Evolutionary conservation across 2,797 vertebrate species (phyloP), one percentile per base, ranked within the genome.

Genomic region (Enteromius trimaculatus): DNA sequence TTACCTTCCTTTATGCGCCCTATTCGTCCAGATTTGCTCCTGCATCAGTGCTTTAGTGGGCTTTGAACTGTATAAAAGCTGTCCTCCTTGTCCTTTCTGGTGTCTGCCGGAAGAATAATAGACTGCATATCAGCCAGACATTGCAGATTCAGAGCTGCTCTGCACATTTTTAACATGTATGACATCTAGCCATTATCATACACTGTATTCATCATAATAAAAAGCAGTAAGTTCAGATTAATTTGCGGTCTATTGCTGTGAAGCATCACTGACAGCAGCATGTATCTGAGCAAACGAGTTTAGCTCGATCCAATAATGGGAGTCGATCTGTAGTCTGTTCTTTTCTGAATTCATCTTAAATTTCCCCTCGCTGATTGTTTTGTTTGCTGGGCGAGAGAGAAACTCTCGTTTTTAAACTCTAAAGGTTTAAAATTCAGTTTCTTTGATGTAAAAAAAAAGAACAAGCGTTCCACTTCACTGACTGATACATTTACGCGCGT

Each of bases 401-500:
- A 39, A 39, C 37, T 39, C 37, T 8, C 37, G 37, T 39, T 39
- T 39, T 39, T 39, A 39, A 39, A 39, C 37, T 39, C 37, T 8
- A 39, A 39, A 39, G 53, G 55, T 29, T 65, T 13, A 1, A 8
- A 29, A 49, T 13, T 47, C 1, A 0, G 6, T 23, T 53, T 47
- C 14, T 64, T 2, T 53, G 47, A 80, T 77, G 69, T 80, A 86
- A 80, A 87, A 72, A 64, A 51, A 62, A 34, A 34, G 88, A 90
- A 89, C 83, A 51, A 91, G 87, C 88, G 89, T 89, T 90, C 86
- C 87, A 79, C 80, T 91, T 90, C 87, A 49, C 29, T 74, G 89
- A 81, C 86, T 84, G 85, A 81, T 89, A 91, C 87, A 89, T 95
- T 95, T 95, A 94, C 93, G 93, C 94, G 95, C 93, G 93, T 92